These are phyloP conservation scores for Calameuta idolon DNA, from an alignment of 2,888 invertebrate genomes.

Conservation along the genomic window DNA sequence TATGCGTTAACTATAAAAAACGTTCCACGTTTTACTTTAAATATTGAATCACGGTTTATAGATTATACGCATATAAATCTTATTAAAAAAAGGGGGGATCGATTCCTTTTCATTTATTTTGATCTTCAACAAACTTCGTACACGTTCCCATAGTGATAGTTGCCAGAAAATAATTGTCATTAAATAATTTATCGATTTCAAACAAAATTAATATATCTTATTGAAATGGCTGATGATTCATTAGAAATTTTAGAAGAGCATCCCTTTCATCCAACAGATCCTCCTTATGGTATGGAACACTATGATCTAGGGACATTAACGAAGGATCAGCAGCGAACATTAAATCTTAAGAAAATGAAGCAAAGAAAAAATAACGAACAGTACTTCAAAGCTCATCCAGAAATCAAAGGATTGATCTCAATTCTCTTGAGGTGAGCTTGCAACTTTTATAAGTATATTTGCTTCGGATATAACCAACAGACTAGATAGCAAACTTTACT, in stretches of 20 bases:
- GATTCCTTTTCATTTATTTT: neutral
- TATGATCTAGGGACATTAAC: slow-evolving; percentile 45
- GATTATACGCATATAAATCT: neutral
- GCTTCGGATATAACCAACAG: neutral
- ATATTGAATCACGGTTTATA: neutral
- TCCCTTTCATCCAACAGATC: slow-evolving; percentile 47
- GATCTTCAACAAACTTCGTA: neutral
- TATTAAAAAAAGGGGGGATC: neutral
- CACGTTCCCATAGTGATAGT: neutral
- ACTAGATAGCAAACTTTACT: neutral
- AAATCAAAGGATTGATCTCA: slow-evolving; percentile 42
- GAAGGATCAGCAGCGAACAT: slow-evolving; percentile 33
- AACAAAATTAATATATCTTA: neutral
- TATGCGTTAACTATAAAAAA: neutral
- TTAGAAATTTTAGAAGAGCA: slow-evolving; percentile 21
- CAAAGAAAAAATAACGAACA: slow-evolving; percentile 41
- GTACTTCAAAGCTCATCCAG: slow-evolving; percentile 48
- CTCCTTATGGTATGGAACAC: slow-evolving; percentile 40
- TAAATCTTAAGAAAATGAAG: slow-evolving; percentile 38
- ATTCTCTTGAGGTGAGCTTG: slow-evolving; percentile 42
- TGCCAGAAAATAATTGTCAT: neutral
- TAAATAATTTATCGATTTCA: slow-evolving; percentile 4
- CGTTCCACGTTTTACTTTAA: neutral
- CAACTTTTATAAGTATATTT: neutral
- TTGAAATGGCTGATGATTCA: slow-evolving; percentile 27